Percentiles rank a stretch among this genome's conserved stretches.
Evolutionary conservation across 2,113 vertebrate species (phyloP).

Genomic region (Rallus limicola): DNA sequence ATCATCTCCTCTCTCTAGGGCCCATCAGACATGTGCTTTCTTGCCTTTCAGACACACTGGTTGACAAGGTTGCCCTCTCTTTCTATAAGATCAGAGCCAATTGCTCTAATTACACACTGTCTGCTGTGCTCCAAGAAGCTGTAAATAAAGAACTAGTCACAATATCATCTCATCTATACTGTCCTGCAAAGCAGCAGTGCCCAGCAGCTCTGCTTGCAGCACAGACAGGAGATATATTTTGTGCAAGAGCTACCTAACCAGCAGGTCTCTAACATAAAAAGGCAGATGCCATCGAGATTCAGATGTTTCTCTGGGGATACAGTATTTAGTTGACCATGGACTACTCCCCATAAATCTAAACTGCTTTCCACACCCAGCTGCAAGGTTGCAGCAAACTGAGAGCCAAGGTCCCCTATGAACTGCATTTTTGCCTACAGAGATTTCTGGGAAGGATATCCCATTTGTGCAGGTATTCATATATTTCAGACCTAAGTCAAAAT

Average conservation of each 20-base stretch:
- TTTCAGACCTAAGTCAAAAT: not conserved
- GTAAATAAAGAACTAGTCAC: not conserved
- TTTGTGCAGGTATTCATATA: not conserved
- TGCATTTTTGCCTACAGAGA: not conserved
- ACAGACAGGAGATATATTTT: not conserved
- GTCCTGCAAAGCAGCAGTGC: not conserved
- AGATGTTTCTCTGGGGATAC: not conserved
- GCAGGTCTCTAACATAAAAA: not conserved
- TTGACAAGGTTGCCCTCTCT: not conserved
- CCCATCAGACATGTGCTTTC: not conserved
- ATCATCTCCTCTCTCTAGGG: not conserved
- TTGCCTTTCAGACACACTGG: not conserved
- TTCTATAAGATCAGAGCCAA: not conserved
- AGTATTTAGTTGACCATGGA: not conserved
- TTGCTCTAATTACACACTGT: not conserved
- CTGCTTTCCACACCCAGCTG: not conserved
- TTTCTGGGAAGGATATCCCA: not conserved
- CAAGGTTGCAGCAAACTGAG: not conserved
- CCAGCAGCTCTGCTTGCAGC: not conserved
- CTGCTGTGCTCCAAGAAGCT: not conserved
- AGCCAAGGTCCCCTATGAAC: not conserved
- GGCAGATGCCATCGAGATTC: not conserved
- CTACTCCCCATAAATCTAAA: not conserved
- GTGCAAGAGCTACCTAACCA: not conserved
- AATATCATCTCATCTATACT: not conserved